These are phyloP conservation scores for Actenoides hombroni DNA, from an alignment of 2,113 vertebrate species.

Conservation along the genomic window DNA sequence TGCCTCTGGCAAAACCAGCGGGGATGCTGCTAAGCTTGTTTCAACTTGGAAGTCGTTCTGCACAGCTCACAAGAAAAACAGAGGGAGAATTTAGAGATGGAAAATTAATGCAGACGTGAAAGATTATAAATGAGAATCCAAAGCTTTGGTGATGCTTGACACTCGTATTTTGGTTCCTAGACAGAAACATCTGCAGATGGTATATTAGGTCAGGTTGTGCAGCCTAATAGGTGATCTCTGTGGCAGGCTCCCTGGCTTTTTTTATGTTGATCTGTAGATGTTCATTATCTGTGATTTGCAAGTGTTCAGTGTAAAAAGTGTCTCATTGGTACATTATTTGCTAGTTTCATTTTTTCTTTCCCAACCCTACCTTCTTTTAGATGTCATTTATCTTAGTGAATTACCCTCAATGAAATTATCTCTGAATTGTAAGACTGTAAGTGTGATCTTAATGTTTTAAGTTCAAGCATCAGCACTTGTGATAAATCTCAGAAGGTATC, in stretches of 20 bases:
- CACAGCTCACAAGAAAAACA: neutral
- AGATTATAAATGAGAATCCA: neutral
- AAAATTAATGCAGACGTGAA: neutral
- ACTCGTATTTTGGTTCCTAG: neutral
- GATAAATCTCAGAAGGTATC: slow-evolving; percentile 13
- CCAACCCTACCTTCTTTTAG: neutral
- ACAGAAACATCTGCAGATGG: neutral
- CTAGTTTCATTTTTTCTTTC: neutral
- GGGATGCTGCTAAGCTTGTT: neutral
- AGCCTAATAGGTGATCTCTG: neutral
- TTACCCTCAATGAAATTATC: slow-evolving; percentile 17
- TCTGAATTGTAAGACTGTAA: slow-evolving; percentile 9
- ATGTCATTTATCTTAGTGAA: neutral
- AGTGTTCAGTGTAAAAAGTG: neutral
- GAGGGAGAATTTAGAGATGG: neutral
- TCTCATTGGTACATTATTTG: neutral
- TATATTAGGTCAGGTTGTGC: neutral
- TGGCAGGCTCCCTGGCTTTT: neutral
- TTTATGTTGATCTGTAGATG: neutral
- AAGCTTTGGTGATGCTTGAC: neutral
- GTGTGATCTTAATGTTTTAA: slow-evolving; percentile 33
- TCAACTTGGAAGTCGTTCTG: slow-evolving; percentile 9
- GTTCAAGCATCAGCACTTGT: slow-evolving; percentile 40
- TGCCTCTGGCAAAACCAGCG: slow-evolving; percentile 28
- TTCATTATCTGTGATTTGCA: neutral